Percentiles rank a stretch among this genome's conserved stretches.
These are phyloP conservation scores for Caligus rogercresseyi DNA, from an alignment of 1,140 invertebrate species.

Conservation along the genomic window DNA sequence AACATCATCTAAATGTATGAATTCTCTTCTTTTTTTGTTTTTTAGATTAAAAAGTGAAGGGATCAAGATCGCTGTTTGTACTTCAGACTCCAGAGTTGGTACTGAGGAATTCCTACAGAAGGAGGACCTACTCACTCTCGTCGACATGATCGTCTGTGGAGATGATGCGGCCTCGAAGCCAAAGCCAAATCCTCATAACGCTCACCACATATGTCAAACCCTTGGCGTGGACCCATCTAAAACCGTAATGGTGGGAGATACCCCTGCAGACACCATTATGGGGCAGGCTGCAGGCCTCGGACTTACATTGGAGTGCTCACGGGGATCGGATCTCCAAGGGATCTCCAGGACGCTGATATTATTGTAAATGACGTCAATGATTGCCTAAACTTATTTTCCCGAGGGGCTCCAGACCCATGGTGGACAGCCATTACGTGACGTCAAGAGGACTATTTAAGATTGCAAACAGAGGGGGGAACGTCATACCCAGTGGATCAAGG, in stretches of 20 bases:
- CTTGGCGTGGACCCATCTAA: constrained; percentile 3
- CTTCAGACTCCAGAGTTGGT: constrained; percentile 16
- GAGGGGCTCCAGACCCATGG: background rate
- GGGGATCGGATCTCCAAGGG: background rate
- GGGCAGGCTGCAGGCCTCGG: constrained; percentile 15
- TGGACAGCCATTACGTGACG: background rate
- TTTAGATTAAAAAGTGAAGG: background rate
- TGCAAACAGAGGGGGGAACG: background rate
- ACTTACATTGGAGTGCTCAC: constrained; percentile 18
- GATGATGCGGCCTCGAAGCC: constrained; percentile 11
- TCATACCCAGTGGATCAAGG: background rate
- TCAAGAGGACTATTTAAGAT: constrained; percentile 9
- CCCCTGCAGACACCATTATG: constrained; percentile 19
- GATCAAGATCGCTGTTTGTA: constrained; percentile 19
- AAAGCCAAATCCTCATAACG: constrained; percentile 20
- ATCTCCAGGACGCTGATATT: constrained; percentile 18
- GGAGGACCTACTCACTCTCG: background rate
- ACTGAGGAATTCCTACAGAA: constrained; percentile 13
- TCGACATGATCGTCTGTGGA: constrained; percentile 18
- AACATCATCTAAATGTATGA: background rate
- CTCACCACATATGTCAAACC: constrained; percentile 14
- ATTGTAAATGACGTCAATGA: constrained; percentile 17
- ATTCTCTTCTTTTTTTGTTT: background rate
- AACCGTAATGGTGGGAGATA: constrained; percentile 19
- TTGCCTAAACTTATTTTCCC: constrained; percentile 5